Percentiles rank a stretch among this genome's conserved stretches.
phyloP scores from a whole-genome alignment of 2,113 vertebrate genomes.

The mouse (Mus musculus) region DNA sequence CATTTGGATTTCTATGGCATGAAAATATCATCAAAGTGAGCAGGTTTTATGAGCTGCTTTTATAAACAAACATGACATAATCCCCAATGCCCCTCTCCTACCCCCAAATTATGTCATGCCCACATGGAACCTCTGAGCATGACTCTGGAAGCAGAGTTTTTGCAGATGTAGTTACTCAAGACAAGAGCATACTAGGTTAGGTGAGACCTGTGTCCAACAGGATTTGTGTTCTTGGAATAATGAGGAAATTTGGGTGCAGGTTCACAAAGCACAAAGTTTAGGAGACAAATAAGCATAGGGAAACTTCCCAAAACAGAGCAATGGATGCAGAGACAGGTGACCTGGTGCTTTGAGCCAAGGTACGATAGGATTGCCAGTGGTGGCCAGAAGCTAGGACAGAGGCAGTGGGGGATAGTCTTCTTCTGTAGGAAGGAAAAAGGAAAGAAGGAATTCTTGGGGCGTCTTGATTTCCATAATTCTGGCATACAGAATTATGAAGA shows the following conservation, averaged over 20 bases:
- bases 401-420: background rate
- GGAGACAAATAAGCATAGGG: background rate
- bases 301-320: background rate
- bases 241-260: too few species aligned
- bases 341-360: background rate
- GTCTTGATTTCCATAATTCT: background rate
- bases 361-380: background rate
- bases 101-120: background rate
- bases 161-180: slow-evolving; percentile 20
- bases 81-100: background rate
- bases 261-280: background rate
- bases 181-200: background rate
- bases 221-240: too few species aligned
- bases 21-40: background rate
- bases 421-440: background rate
- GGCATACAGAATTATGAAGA: background rate
- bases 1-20: background rate
- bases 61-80: background rate
- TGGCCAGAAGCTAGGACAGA: background rate
- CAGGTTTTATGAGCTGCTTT: background rate
- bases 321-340: background rate
- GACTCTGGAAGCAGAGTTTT: slow-evolving; percentile 2
- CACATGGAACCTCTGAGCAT: background rate
- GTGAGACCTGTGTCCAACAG: background rate
- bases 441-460: background rate